A percentile compares a stretch with the other conserved stretches of the same genome.
Conservation (phyloP, 2,113 vertebrate species). For the Sardina pilchardus region DNA sequence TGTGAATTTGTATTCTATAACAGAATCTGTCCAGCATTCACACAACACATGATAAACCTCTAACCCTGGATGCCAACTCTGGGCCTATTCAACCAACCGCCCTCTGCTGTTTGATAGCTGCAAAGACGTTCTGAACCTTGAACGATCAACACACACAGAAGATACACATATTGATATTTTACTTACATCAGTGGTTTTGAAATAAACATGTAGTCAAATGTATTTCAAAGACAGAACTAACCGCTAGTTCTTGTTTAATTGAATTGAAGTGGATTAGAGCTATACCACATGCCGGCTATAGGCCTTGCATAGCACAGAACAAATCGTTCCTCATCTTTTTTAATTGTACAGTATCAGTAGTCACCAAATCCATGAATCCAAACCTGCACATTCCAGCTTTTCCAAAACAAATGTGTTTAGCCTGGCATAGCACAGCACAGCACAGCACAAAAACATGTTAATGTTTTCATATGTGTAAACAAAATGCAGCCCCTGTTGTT, state of each 20-base stretch:
- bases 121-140: not conserved
- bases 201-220: not conserved
- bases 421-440: not conserved
- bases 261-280: not conserved
- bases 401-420: not conserved
- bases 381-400: not conserved
- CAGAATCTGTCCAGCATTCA: no score
- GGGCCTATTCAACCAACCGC: not conserved
- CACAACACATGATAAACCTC: not conserved
- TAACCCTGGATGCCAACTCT: not conserved
- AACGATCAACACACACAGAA: not conserved
- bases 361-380: not conserved
- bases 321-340: not conserved
- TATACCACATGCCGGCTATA: not conserved
- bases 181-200: not conserved
- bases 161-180: not conserved
- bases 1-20: no score
- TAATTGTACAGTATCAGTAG: not conserved
- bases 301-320: not conserved
- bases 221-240: not conserved
- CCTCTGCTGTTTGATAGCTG: not conserved
- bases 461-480: not conserved
- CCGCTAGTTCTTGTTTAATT: not conserved
- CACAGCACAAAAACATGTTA: not conserved
- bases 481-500: not conserved